Conservation (phyloP, 2,797 vertebrate genomes). For the Mus caroli region DNA sequence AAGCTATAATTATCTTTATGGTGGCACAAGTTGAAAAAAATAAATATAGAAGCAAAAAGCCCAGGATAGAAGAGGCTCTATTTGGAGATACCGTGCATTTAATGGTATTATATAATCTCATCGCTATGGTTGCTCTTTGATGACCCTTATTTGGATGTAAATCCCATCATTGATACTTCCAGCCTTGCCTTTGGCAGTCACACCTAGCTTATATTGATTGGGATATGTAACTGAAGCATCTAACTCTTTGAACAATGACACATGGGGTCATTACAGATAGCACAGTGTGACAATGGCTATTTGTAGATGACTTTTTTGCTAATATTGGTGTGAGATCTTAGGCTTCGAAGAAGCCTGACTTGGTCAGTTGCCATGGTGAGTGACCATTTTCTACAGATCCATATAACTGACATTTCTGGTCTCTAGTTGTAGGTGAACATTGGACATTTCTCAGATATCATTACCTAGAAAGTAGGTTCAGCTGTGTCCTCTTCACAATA, state of each 20-base stretch:
- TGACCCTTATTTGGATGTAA: neutral
- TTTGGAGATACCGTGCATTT: neutral
- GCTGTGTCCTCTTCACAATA: too few species aligned
- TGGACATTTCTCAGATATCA: neutral
- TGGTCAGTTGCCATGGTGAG: conserved; percentile 27
- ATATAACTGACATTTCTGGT: too few species aligned
- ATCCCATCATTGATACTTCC: neutral
- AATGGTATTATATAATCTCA: neutral
- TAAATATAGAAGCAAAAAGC: neutral
- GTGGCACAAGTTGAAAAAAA: neutral
- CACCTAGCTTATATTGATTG: neutral
- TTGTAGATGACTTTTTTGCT: neutral
- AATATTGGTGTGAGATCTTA: neutral
- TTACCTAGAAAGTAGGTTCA: neutral
- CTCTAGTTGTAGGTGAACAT: neutral
- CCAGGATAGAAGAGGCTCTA: neutral
- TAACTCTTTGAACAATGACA: neutral
- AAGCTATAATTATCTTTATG: conserved; percentile 63
- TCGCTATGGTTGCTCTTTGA: neutral
- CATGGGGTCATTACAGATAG: neutral
- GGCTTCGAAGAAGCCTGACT: conserved; percentile 2
- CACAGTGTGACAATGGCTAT: neutral
- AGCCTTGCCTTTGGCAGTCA: neutral
- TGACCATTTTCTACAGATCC: neutral
- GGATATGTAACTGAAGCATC: neutral